Percentiles rank a stretch among this genome's conserved stretches.
These are phyloP conservation scores for Zelleria hepariella DNA, from an alignment of 2,888 invertebrate species.

Conservation along the genomic window DNA sequence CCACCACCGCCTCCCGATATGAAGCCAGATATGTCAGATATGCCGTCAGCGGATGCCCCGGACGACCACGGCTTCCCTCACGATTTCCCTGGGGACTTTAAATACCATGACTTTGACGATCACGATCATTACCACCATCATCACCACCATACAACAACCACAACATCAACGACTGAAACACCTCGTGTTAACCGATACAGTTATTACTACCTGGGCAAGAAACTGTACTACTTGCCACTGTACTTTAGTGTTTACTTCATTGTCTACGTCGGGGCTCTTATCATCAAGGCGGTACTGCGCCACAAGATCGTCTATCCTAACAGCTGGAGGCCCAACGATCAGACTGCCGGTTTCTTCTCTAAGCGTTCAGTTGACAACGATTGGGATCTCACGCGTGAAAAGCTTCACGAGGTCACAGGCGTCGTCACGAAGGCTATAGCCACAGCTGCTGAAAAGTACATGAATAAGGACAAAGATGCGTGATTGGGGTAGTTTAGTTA, in stretches of 20 bases:
- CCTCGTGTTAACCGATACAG: constrained; percentile 76
- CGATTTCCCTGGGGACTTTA: constrained; percentile 58
- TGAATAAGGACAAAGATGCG: constrained; percentile 23
- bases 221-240: constrained; percentile 81
- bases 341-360: constrained; percentile 51
- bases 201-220: constrained; percentile 82
- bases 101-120: constrained; percentile 38
- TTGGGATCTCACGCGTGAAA: constrained; percentile 62
- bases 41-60: constrained; percentile 14
- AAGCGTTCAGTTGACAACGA: constrained; percentile 47
- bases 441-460: constrained; percentile 53
- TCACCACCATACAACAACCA: constrained; percentile 47
- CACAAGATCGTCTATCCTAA: constrained; percentile 79
- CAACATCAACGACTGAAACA: constrained; percentile 59
- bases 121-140: constrained; percentile 39
- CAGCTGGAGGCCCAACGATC: constrained; percentile 58
- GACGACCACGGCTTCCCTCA: constrained; percentile 58
- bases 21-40: constrained; percentile 36
- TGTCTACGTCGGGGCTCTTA: constrained; percentile 78
- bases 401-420: constrained; percentile 60
- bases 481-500: constrained; percentile 7
- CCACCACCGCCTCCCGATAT: constrained; percentile 24
- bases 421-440: constrained; percentile 57
- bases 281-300: constrained; percentile 79
- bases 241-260: constrained; percentile 82